Evolutionary conservation across 2,113 vertebrate genomes (phyloP), one percentile per base, ranked within the genome.

Genomic region (Camelus bactrianus): DNA sequence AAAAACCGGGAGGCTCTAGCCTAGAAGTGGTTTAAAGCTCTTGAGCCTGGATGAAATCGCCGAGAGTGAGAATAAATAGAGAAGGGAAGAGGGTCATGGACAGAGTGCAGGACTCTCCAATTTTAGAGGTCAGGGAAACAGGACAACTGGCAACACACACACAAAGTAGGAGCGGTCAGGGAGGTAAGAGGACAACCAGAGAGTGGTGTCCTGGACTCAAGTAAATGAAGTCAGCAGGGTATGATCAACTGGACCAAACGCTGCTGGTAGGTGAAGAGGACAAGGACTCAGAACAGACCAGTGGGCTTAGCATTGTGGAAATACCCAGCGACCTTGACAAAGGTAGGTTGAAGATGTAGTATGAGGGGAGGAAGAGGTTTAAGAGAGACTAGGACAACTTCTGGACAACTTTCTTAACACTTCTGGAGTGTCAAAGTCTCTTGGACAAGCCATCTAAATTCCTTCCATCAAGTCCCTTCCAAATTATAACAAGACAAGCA

Each of bases 401-500:
- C 26, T 81, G 30, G 38, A 77, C 32, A 89, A 96, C 73, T 76
- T 89, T 69, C 70, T 76, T 69, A 89, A 62, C 69, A 86, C 76
- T 89, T 77, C 85, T 97, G 32, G 38, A 6, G 50, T 73, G 13
- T 67, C 80, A 91, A 84, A 73, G 50, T 70, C 69, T 80, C 52
- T 79, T 19, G 52, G 22, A 89, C 15, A 88, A 67, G 72, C 38
- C 81, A 82, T 58, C 70, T 60, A 86, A 91, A 90, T 87, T 92
- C 50, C 42, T 86, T 42, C 32, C 62, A 77, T 87, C 32, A 84
- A 92, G 65, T 85, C n/a, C n/a, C 70, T 91, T 93, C 48, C 62
- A 76, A 89, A 91, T 15, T 67, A 32, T 62, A 91, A 92, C 93
- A 94, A 80, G 28, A 19, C n/a, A 87, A 88, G 56, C 38, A 95